Conservation (phyloP, 2,113 vertebrate species). For the Tenebrosternarchus preto region DNA sequence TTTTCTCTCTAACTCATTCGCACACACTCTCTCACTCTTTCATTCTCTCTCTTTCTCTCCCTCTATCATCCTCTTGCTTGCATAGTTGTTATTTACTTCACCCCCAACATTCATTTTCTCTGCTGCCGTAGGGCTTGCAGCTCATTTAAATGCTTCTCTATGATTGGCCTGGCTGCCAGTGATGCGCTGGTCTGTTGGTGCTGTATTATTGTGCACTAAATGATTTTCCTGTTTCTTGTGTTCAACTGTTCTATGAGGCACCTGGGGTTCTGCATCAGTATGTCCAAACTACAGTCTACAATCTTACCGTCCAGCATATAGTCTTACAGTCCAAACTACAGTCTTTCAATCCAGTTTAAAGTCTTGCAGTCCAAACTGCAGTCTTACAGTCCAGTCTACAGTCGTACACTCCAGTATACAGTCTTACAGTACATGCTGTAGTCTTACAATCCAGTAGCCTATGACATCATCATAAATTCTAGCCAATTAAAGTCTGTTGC, state of each 20-base stretch:
- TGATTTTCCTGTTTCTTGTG: slow-evolving; percentile 33
- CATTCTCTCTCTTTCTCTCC: not conserved
- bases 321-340: no score
- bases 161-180: not conserved
- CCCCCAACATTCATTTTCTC: slow-evolving; percentile 2
- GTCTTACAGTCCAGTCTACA: no score
- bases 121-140: slow-evolving; percentile 37
- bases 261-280: slow-evolving; percentile 29
- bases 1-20: slow-evolving; percentile 8
- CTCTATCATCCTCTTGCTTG: slow-evolving; percentile 17
- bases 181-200: slow-evolving; percentile 26
- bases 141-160: slow-evolving; percentile 33
- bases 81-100: no score
- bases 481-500: no score
- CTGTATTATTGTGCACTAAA: slow-evolving; percentile 35
- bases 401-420: no score
- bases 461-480: no score
- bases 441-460: no score
- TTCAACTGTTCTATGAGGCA: slow-evolving; percentile 36
- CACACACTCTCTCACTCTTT: slow-evolving; percentile 15
- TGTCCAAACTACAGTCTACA: not conserved
- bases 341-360: no score
- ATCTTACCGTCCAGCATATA: no score
- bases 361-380: no score
- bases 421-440: no score